A percentile compares a stretch with the other conserved stretches of the same genome.
phyloP scores from a whole-genome alignment of 2,797 vertebrate genomes.

The Coregonus sp. region DNA sequence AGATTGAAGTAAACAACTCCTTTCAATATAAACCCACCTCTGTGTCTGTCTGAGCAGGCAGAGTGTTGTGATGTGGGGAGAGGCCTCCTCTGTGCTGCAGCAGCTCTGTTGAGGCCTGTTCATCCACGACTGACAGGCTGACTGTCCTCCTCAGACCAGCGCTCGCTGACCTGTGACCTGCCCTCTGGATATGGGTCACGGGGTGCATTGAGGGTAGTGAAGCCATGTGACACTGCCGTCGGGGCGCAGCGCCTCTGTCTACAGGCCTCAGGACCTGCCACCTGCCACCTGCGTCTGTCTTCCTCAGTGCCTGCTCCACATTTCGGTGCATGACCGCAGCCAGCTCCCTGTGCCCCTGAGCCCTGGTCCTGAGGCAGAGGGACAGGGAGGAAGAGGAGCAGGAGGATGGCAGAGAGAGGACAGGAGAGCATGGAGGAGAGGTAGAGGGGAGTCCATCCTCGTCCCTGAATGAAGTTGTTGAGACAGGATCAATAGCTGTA shows the following conservation, averaged over 20 bases:
- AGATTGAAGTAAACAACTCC: neutral
- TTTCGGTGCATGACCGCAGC: conserved; percentile 20
- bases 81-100: conserved; percentile 20
- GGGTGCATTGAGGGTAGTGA: conserved; percentile 20
- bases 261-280: neutral
- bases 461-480: neutral
- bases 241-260: neutral
- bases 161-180: conserved; percentile 46
- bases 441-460: conserved; percentile 13
- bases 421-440: conserved; percentile 37
- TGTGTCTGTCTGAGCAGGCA: conserved; percentile 5
- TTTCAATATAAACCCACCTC: conserved; percentile 53
- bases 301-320: conserved; percentile 56
- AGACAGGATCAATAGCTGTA: conserved; percentile 35
- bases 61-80: conserved; percentile 19
- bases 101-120: conserved; percentile 24
- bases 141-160: conserved; percentile 3
- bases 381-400: conserved; percentile 44
- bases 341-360: conserved; percentile 6
- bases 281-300: conserved; percentile 34
- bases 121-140: neutral
- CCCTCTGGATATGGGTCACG: neutral
- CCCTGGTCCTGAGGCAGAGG: neutral
- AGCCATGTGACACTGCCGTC: conserved; percentile 18
- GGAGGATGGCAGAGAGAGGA: conserved; percentile 31